Evolutionary conservation across 1,140 invertebrate species (phyloP).

Genomic region (honey bee (Apis mellifera)): Amel_HAv3.1 CM009943.2:6997501-6998000

Average conservation of each 20-base stretch:
- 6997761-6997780: slow-evolving; percentile 68
- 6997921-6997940: neutral
- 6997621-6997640: slow-evolving; percentile 56
- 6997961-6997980: neutral
- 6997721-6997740: slow-evolving; percentile 67
- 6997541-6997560: no score
- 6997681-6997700: neutral
- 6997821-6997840: slow-evolving; percentile 17
- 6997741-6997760: slow-evolving; percentile 68
- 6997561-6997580: no score
- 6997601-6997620: no score
- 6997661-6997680: neutral
- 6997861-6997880: neutral
- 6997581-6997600: no score
- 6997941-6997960: slow-evolving; percentile 25
- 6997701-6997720: slow-evolving; percentile 66
- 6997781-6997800: slow-evolving; percentile 56
- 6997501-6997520: no score
- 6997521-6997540: no score
- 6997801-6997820: slow-evolving; percentile 29
- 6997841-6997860: slow-evolving; percentile 38
- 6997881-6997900: slow-evolving; percentile 8
- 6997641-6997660: no score
- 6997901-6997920: slow-evolving; percentile 10
- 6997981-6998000: neutral